Evolutionary conservation across 2,888 invertebrate species (phyloP), one percentile per base, ranked within the genome.

Genomic region (Leptopilina syphax): DNA sequence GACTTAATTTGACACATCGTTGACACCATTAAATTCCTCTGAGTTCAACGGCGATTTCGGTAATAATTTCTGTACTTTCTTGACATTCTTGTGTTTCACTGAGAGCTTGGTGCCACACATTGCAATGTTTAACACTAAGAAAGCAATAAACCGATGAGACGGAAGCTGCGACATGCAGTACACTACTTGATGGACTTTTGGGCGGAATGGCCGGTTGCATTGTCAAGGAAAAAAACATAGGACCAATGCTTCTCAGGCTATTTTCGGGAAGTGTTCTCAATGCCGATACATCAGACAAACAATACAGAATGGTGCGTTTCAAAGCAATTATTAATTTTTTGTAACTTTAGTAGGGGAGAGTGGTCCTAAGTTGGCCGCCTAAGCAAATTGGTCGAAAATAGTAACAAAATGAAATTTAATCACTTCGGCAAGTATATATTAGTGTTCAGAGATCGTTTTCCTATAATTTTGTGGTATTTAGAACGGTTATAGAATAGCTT

Each of bases 61-160:
- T 95, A 24, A 92, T 96, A 24, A 93, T 96, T 73, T 93, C 94
- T 65, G 95, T 95, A 0, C 92, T 96, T 65, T 94, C 95, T 82
- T 92, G 92, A 93, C 93, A 94, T 83, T 94, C 95, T 8, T 95
- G 94, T 78, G 93, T 96, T 76, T 95, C 96, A 76, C 92, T 96
- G 50, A 93, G 96, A 80, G 95, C 96, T 82, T 97, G 97, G 97
- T 96, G 96, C 86, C 93, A 96, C 47, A 95, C 96, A 0, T 94
- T 97, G 91, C 96, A 96, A 89, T 95, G 95, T 13, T 92, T 97
- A 76, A 96, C 96, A 1, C 93, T 96, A 70, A 95, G 96, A 77
- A 96, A 95, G 91, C 94, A 94, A 47, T 88, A 88, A 78, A 86
- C 87, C 50, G 87, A 90, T 77, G 84, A 87, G 78, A 82, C 85